Conservation (phyloP, 1,140 invertebrate species). For the Drosophila kepulauana region DNA sequence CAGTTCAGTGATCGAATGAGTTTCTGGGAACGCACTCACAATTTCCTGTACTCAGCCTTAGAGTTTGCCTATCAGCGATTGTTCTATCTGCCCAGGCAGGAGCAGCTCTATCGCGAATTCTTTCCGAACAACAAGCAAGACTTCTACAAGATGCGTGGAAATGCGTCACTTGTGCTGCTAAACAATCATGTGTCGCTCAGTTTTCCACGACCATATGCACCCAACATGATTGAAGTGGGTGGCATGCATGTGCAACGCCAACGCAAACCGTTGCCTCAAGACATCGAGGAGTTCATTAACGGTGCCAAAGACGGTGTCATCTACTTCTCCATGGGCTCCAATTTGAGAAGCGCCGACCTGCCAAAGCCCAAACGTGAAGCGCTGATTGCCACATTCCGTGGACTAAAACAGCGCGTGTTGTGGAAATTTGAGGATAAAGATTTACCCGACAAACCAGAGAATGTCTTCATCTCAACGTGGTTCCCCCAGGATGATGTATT, state of each 20-base stretch:
- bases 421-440: conserved; percentile 89
- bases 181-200: conserved; percentile 87
- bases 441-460: conserved; percentile 86
- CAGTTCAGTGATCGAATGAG: conserved; percentile 82
- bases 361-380: conserved; percentile 85
- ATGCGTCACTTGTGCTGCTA: conserved; percentile 85
- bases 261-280: conserved; percentile 75
- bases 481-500: conserved; percentile 90
- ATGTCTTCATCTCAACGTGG: conserved; percentile 89
- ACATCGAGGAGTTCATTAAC: conserved; percentile 86
- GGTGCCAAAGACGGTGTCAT: conserved; percentile 87
- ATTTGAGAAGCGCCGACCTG: conserved; percentile 86
- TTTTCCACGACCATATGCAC: conserved; percentile 85
- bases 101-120: conserved; percentile 79
- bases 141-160: conserved; percentile 77
- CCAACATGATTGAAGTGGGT: conserved; percentile 87
- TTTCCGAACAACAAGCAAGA: conserved; percentile 68
- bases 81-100: conserved; percentile 69
- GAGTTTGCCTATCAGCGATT: conserved; percentile 45
- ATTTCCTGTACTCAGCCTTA: conserved; percentile 64
- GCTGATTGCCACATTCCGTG: conserved; percentile 86
- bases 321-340: conserved; percentile 88
- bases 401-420: conserved; percentile 87
- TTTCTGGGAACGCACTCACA: conserved; percentile 84
- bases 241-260: conserved; percentile 86